phyloP scores from a whole-genome alignment of 2,113 vertebrate genomes.

The Syngnathus typhle region DNA sequence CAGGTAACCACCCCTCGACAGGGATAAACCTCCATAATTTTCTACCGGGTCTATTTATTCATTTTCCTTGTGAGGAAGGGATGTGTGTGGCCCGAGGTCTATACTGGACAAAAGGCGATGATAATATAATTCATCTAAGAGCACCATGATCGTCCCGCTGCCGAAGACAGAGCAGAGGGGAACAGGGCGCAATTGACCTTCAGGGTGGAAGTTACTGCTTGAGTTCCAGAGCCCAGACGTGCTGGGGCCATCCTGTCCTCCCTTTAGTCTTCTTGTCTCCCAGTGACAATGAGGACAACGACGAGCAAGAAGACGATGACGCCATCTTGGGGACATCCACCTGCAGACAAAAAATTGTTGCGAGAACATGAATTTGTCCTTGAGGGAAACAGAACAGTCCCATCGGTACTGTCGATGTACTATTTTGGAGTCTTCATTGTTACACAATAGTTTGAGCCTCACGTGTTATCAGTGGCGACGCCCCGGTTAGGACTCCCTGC shows the following conservation, averaged over 20 bases:
- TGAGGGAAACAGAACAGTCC: background rate
- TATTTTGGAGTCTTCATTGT: no score
- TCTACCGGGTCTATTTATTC: background rate
- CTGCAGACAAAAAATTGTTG: slow-evolving; percentile 23
- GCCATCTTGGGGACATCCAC: slow-evolving; percentile 89
- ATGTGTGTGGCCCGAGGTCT: background rate
- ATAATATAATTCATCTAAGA: slow-evolving; percentile 8
- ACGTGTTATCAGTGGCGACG: no score
- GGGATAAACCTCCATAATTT: background rate
- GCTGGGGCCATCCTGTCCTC: slow-evolving; percentile 97
- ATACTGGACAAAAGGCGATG: background rate
- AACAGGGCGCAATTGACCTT: slow-evolving; percentile 3
- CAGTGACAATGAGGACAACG: slow-evolving; percentile 74
- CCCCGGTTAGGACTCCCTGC: no score
- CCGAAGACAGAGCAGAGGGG: background rate
- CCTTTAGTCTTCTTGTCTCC: slow-evolving; percentile 98
- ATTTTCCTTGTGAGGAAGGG: background rate
- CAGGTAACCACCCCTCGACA: background rate
- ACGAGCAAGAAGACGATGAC: slow-evolving; percentile 55
- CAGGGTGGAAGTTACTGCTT: slow-evolving; percentile 72
- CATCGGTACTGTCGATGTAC: background rate
- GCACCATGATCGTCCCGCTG: background rate
- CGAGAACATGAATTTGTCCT: background rate
- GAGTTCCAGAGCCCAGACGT: slow-evolving; percentile 98
- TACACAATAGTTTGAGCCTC: no score